Evolutionary conservation across 2,113 vertebrate genomes (phyloP).

Genomic region (Lepisosteus oculatus): DNA sequence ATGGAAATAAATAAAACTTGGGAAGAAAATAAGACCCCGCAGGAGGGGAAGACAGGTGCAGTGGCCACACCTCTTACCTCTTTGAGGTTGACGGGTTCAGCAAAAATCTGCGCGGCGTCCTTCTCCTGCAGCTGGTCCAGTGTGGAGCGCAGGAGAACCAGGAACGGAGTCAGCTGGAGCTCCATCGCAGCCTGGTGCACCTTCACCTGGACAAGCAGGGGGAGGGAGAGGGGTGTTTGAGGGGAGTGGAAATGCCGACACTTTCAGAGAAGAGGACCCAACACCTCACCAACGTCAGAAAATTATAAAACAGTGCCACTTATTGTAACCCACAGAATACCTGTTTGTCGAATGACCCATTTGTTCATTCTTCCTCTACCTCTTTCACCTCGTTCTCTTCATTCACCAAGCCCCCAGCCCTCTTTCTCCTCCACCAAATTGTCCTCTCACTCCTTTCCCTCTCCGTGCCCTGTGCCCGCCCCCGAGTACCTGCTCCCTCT

Average conservation of each 20-base stretch:
- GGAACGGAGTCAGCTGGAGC: slow-evolving; percentile 85
- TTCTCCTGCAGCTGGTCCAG: slow-evolving; percentile 93
- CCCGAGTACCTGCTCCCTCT: slow-evolving; percentile 84
- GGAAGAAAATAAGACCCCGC: too few relatives aligned
- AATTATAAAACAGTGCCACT: too few relatives aligned
- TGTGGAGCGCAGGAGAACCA: slow-evolving; percentile 83
- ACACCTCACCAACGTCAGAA: too few relatives aligned
- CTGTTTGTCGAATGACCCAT: too few relatives aligned
- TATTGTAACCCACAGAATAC: too few relatives aligned
- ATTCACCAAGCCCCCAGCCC: too few relatives aligned
- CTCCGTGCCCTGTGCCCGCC: not conserved
- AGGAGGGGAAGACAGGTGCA: not conserved
- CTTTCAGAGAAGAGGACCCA: too few relatives aligned
- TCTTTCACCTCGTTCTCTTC: too few relatives aligned
- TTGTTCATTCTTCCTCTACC: too few relatives aligned
- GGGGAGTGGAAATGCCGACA: not conserved
- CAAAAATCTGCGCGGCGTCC: slow-evolving; percentile 88
- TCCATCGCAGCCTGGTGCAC: slow-evolving; percentile 91
- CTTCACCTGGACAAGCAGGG: slow-evolving; percentile 69
- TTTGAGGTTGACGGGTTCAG: slow-evolving; percentile 82
- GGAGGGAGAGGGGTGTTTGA: not conserved
- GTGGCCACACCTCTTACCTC: slow-evolving; percentile 72
- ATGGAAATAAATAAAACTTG: too few relatives aligned
- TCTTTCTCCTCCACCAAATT: too few relatives aligned
- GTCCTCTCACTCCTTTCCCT: not conserved